Evolutionary conservation across 1,140 invertebrate species (phyloP), one percentile per base, ranked within the genome.

Genomic region (Trinorchestia longiramus): DNA sequence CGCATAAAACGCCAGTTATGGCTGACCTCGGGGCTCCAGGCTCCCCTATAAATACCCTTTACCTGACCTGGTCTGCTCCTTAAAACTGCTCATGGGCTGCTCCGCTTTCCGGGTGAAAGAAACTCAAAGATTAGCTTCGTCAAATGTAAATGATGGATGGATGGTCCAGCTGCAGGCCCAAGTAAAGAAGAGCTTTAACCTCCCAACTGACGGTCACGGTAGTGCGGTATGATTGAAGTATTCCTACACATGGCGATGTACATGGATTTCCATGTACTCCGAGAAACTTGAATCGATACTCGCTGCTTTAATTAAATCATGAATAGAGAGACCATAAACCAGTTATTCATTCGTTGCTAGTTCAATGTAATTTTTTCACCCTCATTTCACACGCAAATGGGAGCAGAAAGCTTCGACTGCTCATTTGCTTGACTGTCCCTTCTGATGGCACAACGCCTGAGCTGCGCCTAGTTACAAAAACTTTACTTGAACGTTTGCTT

Each of bases 1-100:
- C 6, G 92, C 92, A 94, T 94, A 94, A 94, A 94, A 94, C 44
- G 44, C 43, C 92, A 6, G 44, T 94, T 94, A 45, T 42, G 43
- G 17, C 92, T 94, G 92, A 47, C 92, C 92, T 44, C 6, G 92
- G 0, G 44, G 43, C 44, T 40, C 92, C 40, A 94, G 40, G 44
- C 44, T 77, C 28, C 17, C 40, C 92, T 94, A 94, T 94, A 94
- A 94, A 94, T 94, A 94, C 92, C 43, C 92, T 94, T 40, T 94
- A 94, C 92, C 92, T 94, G 92, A 94, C 92, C 92, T n/a, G 92
- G 36, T 40, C 92, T n/a, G 62, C 88, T 43, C 44, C 44, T 94
- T 44, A 47, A 94, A 94, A 94, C 43, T n/a, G 92, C 44, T 94
- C 92, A 8, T 94, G 92, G 47, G 47, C 41, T 43, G 43, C 6